Percentiles rank a stretch among this genome's conserved stretches.
Conservation (phyloP, 2,113 vertebrate genomes). For the cattle (Bos taurus) region ARS-UCD2.0 NC_037338.1:52645001-52645500, state of each 20-base stretch:
- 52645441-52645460: neutral
- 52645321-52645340: neutral
- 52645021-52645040: neutral
- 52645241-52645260: neutral
- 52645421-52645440: neutral
- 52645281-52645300: neutral
- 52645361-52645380: neutral
- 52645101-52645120: neutral
- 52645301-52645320: neutral
- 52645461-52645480: neutral
- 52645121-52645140: neutral
- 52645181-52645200: neutral
- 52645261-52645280: neutral
- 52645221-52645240: neutral
- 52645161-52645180: neutral
- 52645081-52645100: neutral
- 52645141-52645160: neutral
- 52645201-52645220: neutral
- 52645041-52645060: neutral
- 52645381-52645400: neutral
- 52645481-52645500: accelerated
- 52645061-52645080: neutral
- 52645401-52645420: neutral
- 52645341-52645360: neutral
- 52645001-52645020: neutral